Conservation (phyloP, 2,113 vertebrate genomes). For the Barbus barbus region DNA sequence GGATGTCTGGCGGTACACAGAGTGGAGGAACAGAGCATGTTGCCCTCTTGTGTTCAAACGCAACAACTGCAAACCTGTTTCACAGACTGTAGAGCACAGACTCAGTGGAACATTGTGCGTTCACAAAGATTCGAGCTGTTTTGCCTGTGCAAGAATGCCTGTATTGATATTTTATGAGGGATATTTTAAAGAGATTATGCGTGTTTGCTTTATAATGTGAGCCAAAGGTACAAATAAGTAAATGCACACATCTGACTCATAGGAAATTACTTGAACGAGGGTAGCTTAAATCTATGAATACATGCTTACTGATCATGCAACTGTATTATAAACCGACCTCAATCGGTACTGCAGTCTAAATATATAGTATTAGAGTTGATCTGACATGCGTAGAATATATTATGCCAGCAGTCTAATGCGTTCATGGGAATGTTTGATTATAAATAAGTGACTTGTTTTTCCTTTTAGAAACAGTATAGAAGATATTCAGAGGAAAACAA, state of each 20-base stretch:
- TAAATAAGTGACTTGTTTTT: background rate
- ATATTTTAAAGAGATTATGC: conserved; percentile 24
- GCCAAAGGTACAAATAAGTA: background rate
- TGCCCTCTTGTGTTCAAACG: conserved; percentile 53
- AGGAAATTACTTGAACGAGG: conserved; percentile 3
- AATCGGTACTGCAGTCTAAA: conserved; percentile 52
- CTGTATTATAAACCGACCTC: conserved; percentile 45
- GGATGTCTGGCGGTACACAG: background rate
- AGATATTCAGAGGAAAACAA: background rate
- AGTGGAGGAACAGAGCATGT: conserved; percentile 55
- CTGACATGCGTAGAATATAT: conserved; percentile 48
- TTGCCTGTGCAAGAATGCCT: conserved; percentile 61
- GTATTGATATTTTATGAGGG: conserved; percentile 52
- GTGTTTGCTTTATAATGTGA: background rate
- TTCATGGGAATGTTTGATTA: conserved; percentile 27
- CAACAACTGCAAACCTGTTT: conserved; percentile 55
- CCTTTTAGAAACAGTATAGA: background rate
- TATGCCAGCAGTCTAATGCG: conserved; percentile 47
- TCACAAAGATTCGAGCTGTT: conserved; percentile 38
- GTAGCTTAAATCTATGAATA: conserved; percentile 26
- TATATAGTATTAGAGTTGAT: conserved; percentile 49
- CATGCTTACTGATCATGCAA: conserved; percentile 20
- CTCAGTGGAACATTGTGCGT: conserved; percentile 30
- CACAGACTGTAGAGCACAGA: conserved; percentile 21
- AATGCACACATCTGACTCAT: background rate